phyloP scores from a whole-genome alignment of 2,888 invertebrate genomes.

The Brachyopa scutellaris region DNA sequence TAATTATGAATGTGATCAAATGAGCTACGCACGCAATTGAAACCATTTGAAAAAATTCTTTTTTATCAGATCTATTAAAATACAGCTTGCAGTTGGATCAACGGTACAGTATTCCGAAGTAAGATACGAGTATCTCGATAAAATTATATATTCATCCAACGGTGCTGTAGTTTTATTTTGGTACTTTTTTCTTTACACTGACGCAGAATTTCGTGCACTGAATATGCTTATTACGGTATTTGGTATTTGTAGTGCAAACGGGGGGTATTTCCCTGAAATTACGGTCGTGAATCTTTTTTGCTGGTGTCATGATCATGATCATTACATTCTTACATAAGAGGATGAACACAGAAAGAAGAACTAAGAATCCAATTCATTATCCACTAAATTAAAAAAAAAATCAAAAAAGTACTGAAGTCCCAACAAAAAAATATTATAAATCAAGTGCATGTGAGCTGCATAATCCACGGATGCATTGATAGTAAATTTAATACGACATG shows the following conservation, averaged over 20 bases:
- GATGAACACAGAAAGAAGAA: too few species aligned
- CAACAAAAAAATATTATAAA: too few species aligned
- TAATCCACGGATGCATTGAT: too few species aligned
- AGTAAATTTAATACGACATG: too few species aligned
- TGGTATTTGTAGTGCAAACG: constrained; percentile 12
- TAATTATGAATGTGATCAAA: neutral
- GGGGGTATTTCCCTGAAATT: constrained; percentile 27
- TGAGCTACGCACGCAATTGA: neutral
- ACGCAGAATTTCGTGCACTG: constrained; percentile 40
- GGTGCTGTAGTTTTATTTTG: constrained; percentile 3
- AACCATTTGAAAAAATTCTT: neutral
- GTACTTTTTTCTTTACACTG: constrained; percentile 11
- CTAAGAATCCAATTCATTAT: too few species aligned
- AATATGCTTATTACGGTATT: constrained; percentile 32
- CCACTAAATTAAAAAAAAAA: too few species aligned
- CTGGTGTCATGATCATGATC: constrained; percentile 54
- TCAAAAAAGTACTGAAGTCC: too few species aligned
- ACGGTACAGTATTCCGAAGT: constrained; percentile 14
- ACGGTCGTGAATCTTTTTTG: constrained; percentile 1
- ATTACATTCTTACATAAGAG: constrained; percentile 29
- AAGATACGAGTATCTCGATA: neutral
- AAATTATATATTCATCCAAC: constrained; percentile 33
- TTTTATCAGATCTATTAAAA: constrained; percentile 11
- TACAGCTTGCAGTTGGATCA: neutral
- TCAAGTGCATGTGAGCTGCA: too few species aligned